Evolutionary conservation across 2,113 vertebrate genomes (phyloP).

Genomic region (Cebus imitator): DNA sequence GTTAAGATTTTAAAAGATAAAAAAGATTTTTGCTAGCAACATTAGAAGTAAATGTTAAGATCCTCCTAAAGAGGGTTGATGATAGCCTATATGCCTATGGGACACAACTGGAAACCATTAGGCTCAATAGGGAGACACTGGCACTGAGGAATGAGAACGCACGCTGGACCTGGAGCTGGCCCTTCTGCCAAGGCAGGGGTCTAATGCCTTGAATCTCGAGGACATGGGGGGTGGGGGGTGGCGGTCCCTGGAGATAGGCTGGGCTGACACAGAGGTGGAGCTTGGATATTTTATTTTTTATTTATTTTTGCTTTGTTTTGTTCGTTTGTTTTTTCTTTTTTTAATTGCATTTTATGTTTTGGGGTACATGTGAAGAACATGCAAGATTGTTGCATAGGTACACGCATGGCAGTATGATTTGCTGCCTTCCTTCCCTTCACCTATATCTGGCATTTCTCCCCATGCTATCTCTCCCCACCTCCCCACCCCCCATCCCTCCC

Average conservation of each 20-base stretch:
- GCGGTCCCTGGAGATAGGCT: background rate
- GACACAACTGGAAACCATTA: fast-evolving
- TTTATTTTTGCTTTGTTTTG: too few species aligned
- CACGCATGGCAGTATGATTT: too few species aligned
- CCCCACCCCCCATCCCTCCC: too few species aligned
- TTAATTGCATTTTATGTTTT: too few species aligned
- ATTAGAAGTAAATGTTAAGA: background rate
- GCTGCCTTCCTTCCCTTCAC: too few species aligned
- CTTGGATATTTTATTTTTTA: too few species aligned
- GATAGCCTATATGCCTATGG: fast-evolving
- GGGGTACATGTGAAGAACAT: too few species aligned
- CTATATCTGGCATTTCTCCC: too few species aligned
- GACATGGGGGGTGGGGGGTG: fast-evolving
- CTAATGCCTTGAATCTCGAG: fast-evolving
- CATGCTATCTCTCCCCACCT: too few species aligned
- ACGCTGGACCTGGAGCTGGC: background rate
- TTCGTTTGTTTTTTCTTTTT: too few species aligned
- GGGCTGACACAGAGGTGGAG: fast-evolving
- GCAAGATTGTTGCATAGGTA: too few species aligned
- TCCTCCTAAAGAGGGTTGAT: background rate
- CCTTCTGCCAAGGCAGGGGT: fast-evolving
- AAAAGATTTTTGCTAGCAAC: background rate
- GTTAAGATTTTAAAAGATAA: background rate
- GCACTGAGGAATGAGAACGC: too few species aligned
- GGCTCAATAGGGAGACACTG: fast-evolving